Evolutionary conservation across 2,888 invertebrate species (phyloP), one percentile per base, ranked within the genome.

Genomic region (Hydriomena furcata): DNA sequence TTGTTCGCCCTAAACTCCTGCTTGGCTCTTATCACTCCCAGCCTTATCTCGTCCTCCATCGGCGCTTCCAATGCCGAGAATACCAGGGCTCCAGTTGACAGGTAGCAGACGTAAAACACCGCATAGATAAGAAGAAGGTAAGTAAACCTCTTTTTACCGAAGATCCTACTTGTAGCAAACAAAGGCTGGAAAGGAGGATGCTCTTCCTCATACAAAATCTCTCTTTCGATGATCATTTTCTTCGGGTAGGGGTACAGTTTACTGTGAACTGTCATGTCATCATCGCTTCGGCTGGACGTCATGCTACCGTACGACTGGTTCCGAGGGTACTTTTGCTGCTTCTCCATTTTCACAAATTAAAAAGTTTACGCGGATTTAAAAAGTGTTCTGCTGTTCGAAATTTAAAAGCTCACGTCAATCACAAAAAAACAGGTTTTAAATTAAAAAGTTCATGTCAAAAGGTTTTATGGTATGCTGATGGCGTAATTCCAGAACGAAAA

Each of bases 41-140:
- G 66, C 30, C 91, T 84, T 23, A 92, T 82, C 31, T 91, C 84
- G 42, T 91, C 82, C 71, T 95, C 95, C 52, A 90, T 63, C 0
- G 94, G 94, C 0, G 91, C 85, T 76, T 96, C 96, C 55, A 95
- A 76, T 7, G 91, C 83, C 25, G 92, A 91, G 75, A 95, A 95
- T 40, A 94, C 91, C 51, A 93, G 63, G 0, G 94, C 94, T 0
- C 95, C 95, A 45, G 93, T 82, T 11, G 92, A 82, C 68, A 95
- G 76, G 76, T 93, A 95, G 31, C 90, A 74, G 3, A 91, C 57
- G 73, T 94, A 94, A 62, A 94, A 91, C 2, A 92, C 41, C 2
- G 93, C 67, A 66, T 91, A 94, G 12, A 91, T 68, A 5, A 82
- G 54, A 54, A 94, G 81, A 23, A 93, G 77, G 42, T 85, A 90